A percentile compares a stretch with the other conserved stretches of the same genome.
Conservation (phyloP, 2,797 vertebrate genomes). For the Oreochromis grahami region DNA sequence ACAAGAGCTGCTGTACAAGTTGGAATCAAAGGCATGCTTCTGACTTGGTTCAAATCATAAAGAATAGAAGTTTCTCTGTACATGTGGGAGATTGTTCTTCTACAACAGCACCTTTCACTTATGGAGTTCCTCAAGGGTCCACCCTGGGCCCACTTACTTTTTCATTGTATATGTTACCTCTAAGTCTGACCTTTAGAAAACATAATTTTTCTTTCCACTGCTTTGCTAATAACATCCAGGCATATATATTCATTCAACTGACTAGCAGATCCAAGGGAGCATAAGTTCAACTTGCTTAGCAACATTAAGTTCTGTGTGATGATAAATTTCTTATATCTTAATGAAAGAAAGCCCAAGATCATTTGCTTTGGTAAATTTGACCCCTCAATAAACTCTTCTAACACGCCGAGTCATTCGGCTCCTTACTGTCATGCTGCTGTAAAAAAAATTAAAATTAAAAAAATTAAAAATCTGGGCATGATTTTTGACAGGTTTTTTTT, state of each 20-base stretch:
- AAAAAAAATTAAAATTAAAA: accelerated
- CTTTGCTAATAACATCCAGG: neutral
- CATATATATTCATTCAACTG: neutral
- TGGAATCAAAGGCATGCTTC: accelerated
- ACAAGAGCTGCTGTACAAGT: neutral
- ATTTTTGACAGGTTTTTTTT: accelerated
- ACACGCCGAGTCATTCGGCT: accelerated
- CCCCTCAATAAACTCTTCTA: neutral
- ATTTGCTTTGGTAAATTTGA: neutral
- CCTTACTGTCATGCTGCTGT: neutral
- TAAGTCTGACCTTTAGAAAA: neutral
- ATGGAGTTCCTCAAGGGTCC: neutral
- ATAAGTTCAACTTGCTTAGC: neutral
- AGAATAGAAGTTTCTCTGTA: neutral
- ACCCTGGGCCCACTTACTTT: neutral
- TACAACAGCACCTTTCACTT: accelerated
- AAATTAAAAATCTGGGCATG: neutral
- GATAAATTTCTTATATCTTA: neutral
- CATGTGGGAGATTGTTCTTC: neutral
- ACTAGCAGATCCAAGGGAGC: neutral
- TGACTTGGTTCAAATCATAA: neutral
- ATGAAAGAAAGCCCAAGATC: neutral
- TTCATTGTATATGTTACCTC: neutral
- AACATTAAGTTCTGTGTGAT: neutral
- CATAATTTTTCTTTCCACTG: accelerated